Evolutionary conservation across 1,140 invertebrate genomes (phyloP), one percentile per base, ranked within the genome.

Genomic region (Palaemon carinicauda): DNA sequence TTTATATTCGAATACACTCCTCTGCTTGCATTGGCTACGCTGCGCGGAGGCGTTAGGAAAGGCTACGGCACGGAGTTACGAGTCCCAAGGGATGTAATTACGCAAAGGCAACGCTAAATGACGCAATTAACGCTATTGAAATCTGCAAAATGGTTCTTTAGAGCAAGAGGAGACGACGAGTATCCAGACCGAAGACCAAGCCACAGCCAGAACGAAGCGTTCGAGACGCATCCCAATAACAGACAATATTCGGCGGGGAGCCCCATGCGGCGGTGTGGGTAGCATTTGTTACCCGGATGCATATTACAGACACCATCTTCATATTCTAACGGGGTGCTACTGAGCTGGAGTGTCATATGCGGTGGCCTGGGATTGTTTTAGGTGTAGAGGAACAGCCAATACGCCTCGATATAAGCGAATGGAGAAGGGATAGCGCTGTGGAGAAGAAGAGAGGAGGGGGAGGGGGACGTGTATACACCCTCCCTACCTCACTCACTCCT

Each of bases 251-350:
- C 85, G 65, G 71, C 52, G 24, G 56, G 41, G 41, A 41, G 41
- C 41, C 41, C 41, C 7, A 5, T 41, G 41, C 41, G 41, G 12
- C 41, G 41, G 41, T 9, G 41, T 0, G 3, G 41, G 5, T 75
- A 85, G 79, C 81, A 83, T 83, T 87, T 87, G 79, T 87, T 80
- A 71, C 85, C 50, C 51, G 24, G 71, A 87, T 87, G 85, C 85
- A 87, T 87, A 87, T 80, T 87, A 87, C 79, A 80, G 54, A 80
- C 21, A 73, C 60, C 85, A 80, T 87, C 85, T 87, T 87, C 85
- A 87, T 87, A 87, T 87, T 87, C 69, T 87, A 87, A 80, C 78
- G 56, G 78, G 78, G 85, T 80, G 78, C 71, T 74, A 80, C 56
- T 24, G 78, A 73, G 78, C 17, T n/a, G 50, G 77, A 21, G 77